A percentile compares a stretch with the other conserved stretches of the same genome.
phyloP scores from a whole-genome alignment of 2,888 invertebrate genomes.

The Chrysomela aeneicollis region DNA sequence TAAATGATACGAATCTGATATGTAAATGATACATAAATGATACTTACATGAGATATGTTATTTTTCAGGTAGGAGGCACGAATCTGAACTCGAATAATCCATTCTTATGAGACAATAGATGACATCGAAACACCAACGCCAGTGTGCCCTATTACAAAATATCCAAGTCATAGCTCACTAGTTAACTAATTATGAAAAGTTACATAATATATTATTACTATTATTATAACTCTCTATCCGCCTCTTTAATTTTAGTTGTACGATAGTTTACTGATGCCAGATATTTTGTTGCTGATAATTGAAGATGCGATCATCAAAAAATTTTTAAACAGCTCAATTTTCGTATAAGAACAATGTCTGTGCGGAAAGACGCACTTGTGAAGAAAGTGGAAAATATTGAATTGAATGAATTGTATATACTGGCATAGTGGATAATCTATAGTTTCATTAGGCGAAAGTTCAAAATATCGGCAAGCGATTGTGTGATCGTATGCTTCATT shows the following conservation, averaged over 20 bases:
- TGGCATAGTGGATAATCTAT: not conserved
- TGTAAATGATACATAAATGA: not conserved
- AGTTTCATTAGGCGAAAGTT: constrained; percentile 17
- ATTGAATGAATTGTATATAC: too few relatives aligned
- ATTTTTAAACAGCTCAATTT: too few relatives aligned
- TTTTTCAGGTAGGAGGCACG: constrained; percentile 57
- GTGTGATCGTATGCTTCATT: constrained; percentile 31
- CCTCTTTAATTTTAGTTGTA: constrained; percentile 37
- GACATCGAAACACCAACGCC: constrained; percentile 27
- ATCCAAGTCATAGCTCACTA: constrained; percentile 35
- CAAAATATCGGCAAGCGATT: constrained; percentile 28
- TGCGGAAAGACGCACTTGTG: too few relatives aligned
- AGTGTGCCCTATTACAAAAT: constrained; percentile 39
- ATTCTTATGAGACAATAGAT: constrained; percentile 63
- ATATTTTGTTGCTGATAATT: too few relatives aligned
- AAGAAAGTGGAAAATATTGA: too few relatives aligned
- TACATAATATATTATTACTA: constrained; percentile 32
- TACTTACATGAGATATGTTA: constrained; percentile 11
- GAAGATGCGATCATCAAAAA: too few relatives aligned
- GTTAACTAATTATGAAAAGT: constrained; percentile 39
- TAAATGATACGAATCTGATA: not conserved
- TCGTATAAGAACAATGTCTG: too few relatives aligned
- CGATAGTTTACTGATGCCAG: not conserved
- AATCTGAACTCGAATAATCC: constrained; percentile 66
- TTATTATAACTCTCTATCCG: constrained; percentile 43